Conservation (phyloP, 2,113 vertebrate genomes). For the Polypterus senegalus region DNA sequence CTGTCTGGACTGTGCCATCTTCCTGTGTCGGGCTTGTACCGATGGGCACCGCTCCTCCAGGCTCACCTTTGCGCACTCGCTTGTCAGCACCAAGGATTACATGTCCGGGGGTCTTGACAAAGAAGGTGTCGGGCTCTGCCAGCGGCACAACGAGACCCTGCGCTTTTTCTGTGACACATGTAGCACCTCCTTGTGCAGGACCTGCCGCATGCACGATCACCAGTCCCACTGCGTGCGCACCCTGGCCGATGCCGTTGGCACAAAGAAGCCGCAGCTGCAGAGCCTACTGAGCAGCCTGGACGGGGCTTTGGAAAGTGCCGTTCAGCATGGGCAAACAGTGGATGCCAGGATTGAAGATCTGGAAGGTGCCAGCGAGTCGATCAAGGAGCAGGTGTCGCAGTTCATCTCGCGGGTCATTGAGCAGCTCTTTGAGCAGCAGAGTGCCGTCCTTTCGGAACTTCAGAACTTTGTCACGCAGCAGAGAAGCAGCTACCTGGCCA, state of each 20-base stretch:
- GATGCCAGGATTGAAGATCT: slow-evolving; percentile 11
- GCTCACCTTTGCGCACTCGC: slow-evolving; percentile 11
- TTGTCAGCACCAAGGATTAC: slow-evolving; percentile 14
- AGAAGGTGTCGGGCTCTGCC: slow-evolving; percentile 13
- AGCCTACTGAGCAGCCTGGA: slow-evolving; percentile 18
- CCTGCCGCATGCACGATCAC: slow-evolving; percentile 19
- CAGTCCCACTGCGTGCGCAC: slow-evolving; percentile 15
- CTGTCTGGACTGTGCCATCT: slow-evolving; percentile 18
- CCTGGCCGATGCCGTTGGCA: slow-evolving; percentile 14
- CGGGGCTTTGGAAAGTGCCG: slow-evolving; percentile 5
- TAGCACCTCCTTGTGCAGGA: slow-evolving; percentile 15
- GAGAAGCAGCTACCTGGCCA: slow-evolving; percentile 1
- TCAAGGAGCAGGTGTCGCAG: slow-evolving; percentile 14
- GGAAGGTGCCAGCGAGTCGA: slow-evolving; percentile 2
- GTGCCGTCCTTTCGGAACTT: slow-evolving; percentile 7
- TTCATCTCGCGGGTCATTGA: slow-evolving; percentile 11
- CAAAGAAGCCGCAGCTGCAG: slow-evolving; percentile 14
- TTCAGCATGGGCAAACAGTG: slow-evolving; percentile 16
- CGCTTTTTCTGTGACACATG: slow-evolving; percentile 18
- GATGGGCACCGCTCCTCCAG: slow-evolving; percentile 14
- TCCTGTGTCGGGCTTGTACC: slow-evolving; percentile 14
- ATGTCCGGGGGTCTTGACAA: slow-evolving; percentile 5
- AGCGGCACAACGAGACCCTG: slow-evolving; percentile 11
- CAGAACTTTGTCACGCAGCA: slow-evolving; percentile 14
- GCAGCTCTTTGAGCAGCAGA: slow-evolving; percentile 17